Percentiles rank a stretch among this genome's conserved stretches.
phyloP scores from a whole-genome alignment of 2,888 invertebrate genomes.

The Tuta absoluta region DNA sequence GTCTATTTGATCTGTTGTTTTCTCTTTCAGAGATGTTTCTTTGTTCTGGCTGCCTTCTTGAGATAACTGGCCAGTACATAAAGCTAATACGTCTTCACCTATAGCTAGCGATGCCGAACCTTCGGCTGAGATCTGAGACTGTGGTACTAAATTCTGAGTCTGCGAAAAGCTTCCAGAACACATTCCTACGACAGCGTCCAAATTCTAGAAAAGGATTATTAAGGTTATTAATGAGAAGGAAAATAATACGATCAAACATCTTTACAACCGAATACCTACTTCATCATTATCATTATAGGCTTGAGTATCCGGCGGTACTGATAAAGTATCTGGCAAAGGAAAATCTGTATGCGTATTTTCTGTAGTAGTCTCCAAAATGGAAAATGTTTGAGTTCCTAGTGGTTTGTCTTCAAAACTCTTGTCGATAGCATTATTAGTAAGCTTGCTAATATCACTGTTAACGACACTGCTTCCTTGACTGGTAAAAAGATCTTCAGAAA shows the following conservation, averaged over 20 bases:
- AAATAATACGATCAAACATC: neutral
- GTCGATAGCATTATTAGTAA: conserved; percentile 28
- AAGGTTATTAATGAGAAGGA: neutral
- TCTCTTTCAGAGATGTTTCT: conserved; percentile 2
- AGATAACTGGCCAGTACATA: conserved; percentile 82
- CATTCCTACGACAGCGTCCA: conserved; percentile 78
- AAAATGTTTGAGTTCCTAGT: conserved; percentile 62
- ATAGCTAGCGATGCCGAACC: conserved; percentile 59
- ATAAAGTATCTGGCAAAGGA: conserved; percentile 42
- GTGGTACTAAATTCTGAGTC: conserved; percentile 66
- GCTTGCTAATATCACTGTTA: conserved; percentile 29
- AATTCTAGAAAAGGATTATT: conserved; percentile 50
- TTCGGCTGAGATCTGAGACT: conserved; percentile 45
- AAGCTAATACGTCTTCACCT: conserved; percentile 74
- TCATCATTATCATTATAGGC: conserved; percentile 42
- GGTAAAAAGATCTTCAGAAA: conserved; percentile 61
- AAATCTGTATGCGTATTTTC: conserved; percentile 32
- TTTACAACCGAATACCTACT: neutral
- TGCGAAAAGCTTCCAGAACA: conserved; percentile 80
- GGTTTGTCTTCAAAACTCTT: conserved; percentile 40
- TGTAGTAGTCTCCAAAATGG: conserved; percentile 41
- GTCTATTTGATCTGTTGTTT: neutral
- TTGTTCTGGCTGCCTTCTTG: conserved; percentile 42
- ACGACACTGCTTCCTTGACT: conserved; percentile 52
- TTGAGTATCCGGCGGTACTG: conserved; percentile 49